Percentiles rank a stretch among this genome's conserved stretches.
Evolutionary conservation across 1,140 invertebrate species (phyloP).

Genomic region (Oncopeltus fasciatus): DNA sequence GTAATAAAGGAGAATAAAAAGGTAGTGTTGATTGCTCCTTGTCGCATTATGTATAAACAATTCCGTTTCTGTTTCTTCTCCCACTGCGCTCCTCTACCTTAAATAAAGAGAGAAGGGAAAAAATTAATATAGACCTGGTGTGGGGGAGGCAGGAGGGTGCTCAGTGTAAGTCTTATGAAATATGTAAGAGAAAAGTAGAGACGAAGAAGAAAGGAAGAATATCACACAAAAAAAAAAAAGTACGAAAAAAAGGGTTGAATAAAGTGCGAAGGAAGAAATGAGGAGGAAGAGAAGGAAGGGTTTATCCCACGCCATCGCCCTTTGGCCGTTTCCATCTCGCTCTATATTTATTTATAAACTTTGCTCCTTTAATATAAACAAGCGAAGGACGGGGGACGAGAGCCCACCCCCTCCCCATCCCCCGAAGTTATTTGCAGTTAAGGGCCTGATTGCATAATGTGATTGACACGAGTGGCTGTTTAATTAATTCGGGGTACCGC

Average conservation of each 20-base stretch:
- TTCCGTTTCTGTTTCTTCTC: not conserved
- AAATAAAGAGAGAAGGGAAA: not conserved
- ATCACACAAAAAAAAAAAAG: no score
- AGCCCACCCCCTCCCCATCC: no score
- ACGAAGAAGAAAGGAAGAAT: not conserved
- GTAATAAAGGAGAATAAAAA: not conserved
- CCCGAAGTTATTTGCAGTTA: constrained; percentile 3
- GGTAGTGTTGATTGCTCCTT: not conserved
- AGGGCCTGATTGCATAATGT: constrained; percentile 4
- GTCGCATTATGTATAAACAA: not conserved
- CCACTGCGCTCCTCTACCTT: no score
- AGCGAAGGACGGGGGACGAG: not conserved
- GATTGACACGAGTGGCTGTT: constrained; percentile 1
- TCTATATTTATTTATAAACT: constrained; percentile 8
- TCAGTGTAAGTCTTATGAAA: not conserved
- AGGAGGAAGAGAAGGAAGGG: not conserved
- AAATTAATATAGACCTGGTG: not conserved
- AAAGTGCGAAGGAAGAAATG: constrained; percentile 5
- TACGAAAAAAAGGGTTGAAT: not conserved
- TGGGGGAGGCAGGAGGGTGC: no score
- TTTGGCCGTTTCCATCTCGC: no score
- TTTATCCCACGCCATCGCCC: no score
- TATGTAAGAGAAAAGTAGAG: not conserved
- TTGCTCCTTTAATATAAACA: constrained; percentile 6
- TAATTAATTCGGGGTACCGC: not conserved